Percentiles rank a stretch among this genome's conserved stretches.
Conservation (phyloP, 2,888 invertebrate genomes). For the Drosophila melanosoma region DNA sequence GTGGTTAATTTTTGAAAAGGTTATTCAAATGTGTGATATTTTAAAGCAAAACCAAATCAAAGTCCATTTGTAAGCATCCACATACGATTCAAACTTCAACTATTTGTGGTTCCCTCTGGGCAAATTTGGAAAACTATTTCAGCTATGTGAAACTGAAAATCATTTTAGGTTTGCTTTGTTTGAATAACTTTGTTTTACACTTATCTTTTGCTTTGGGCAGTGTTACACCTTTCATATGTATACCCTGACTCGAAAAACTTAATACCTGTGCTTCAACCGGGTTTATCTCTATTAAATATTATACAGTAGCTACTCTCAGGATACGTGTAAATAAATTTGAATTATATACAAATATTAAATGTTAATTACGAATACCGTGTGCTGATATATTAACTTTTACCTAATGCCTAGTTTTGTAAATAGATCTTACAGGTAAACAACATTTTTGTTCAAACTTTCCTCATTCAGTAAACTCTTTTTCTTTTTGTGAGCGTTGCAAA, state of each 20-base stretch:
- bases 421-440: constrained; percentile 42
- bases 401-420: constrained; percentile 42
- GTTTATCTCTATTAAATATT: not conserved
- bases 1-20: constrained; percentile 8
- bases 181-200: constrained; percentile 47
- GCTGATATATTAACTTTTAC: constrained; percentile 12
- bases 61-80: constrained; percentile 38
- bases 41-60: constrained; percentile 41
- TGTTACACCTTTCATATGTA: constrained; percentile 8
- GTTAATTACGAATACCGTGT: not conserved
- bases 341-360: not conserved
- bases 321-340: not conserved
- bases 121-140: constrained; percentile 56
- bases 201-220: constrained; percentile 18
- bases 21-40: constrained; percentile 23
- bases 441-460: constrained; percentile 23
- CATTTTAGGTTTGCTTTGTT: constrained; percentile 43
- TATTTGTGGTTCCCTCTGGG: constrained; percentile 39
- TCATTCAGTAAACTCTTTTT: not conserved
- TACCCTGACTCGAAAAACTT: constrained; percentile 18
- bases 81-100: constrained; percentile 33
- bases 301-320: not conserved
- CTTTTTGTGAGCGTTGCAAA: not conserved
- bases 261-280: no score
- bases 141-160: constrained; percentile 64